phyloP scores from a whole-genome alignment of 2,113 vertebrate genomes.

The rabbit (Oryctolagus cuniculus) region DNA sequence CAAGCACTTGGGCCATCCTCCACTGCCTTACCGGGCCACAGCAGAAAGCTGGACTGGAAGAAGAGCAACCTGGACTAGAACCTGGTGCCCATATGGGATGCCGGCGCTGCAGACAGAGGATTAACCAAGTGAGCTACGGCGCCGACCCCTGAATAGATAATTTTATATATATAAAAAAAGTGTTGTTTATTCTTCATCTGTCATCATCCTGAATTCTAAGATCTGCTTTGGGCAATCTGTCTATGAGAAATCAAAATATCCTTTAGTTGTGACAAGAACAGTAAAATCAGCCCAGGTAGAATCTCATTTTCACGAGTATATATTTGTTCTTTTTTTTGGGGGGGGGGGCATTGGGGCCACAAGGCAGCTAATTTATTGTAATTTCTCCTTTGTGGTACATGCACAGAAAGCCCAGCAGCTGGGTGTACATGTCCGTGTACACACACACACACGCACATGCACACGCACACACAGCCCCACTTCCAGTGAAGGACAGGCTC shows the following conservation, averaged over 20 bases:
- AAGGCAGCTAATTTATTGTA: constrained; percentile 79
- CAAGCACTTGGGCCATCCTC: too few species aligned
- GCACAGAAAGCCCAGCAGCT: constrained; percentile 29
- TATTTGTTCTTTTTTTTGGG: constrained; percentile 17
- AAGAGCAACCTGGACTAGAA: too few species aligned
- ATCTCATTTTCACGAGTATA: neutral
- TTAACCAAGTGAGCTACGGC: too few species aligned
- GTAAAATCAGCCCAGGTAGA: neutral
- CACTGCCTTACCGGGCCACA: too few species aligned
- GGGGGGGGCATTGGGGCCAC: constrained; percentile 37
- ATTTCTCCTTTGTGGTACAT: constrained; percentile 55
- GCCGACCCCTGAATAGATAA: too few species aligned
- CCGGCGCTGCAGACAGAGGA: too few species aligned
- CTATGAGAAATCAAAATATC: constrained; percentile 11
- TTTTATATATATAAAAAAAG: too few species aligned
- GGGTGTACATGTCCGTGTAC: too few species aligned
- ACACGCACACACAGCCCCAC: neutral
- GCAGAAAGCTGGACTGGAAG: too few species aligned
- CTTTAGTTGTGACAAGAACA: constrained; percentile 2
- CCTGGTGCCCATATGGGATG: too few species aligned
- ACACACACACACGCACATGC: constrained; percentile 10
- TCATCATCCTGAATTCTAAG: constrained; percentile 30
- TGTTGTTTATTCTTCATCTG: neutral
- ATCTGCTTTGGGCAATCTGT: neutral
- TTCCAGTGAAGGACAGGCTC: neutral